These are phyloP conservation scores for Cotesia vestalis DNA, from an alignment of 1,140 invertebrate genomes.

Conservation along the genomic window DNA sequence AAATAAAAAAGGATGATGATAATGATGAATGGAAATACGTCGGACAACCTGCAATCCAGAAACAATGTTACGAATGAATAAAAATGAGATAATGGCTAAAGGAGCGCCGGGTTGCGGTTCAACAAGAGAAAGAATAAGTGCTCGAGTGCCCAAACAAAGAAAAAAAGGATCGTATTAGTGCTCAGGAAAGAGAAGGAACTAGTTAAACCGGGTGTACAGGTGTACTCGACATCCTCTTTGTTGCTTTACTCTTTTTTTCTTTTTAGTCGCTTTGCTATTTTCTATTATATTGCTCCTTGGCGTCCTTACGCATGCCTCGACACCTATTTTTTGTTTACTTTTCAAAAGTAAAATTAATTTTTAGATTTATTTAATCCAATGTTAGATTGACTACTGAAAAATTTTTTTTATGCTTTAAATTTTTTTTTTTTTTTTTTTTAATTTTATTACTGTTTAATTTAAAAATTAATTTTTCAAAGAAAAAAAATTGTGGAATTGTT, in stretches of 20 bases:
- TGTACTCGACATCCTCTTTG: constrained; percentile 32
- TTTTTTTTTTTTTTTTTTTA: too few relatives aligned
- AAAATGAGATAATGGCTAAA: constrained; percentile 49
- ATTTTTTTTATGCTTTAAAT: too few relatives aligned
- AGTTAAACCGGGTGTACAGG: constrained; percentile 33
- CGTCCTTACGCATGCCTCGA: too few relatives aligned
- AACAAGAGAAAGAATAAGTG: constrained; percentile 41
- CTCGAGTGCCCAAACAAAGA: constrained; percentile 34
- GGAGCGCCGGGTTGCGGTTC: constrained; percentile 27
- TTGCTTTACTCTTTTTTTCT: constrained; percentile 10
- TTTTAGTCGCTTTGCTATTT: not conserved
- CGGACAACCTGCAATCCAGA: constrained; percentile 50
- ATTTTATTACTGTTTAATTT: too few relatives aligned
- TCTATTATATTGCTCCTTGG: not conserved
- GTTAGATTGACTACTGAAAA: too few relatives aligned
- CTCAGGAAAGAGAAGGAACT: constrained; percentile 25
- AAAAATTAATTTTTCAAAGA: too few relatives aligned
- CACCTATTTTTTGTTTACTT: too few relatives aligned
- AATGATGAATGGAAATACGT: constrained; percentile 48
- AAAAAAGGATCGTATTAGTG: constrained; percentile 21
- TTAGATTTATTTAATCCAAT: too few relatives aligned
- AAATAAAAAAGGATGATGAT: constrained; percentile 35
- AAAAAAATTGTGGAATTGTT: too few relatives aligned
- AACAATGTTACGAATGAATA: constrained; percentile 53
- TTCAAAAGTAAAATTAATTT: too few relatives aligned